A percentile compares a stretch with the other conserved stretches of the same genome.
Evolutionary conservation across 2,113 vertebrate species (phyloP).

Genomic region (Campylorhamphus procurvoides): DNA sequence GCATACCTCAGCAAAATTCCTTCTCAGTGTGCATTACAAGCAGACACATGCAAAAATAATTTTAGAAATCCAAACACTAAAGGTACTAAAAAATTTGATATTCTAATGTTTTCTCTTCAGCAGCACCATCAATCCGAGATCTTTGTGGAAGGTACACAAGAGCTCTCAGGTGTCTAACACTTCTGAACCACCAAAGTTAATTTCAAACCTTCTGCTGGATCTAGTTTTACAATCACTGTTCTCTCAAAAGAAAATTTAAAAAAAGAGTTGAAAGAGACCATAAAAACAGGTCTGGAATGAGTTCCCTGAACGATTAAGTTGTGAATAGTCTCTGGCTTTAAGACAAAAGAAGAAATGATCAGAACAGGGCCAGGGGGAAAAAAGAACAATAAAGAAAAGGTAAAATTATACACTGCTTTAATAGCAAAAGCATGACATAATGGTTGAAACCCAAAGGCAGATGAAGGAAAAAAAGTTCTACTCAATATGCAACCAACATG

Average conservation of each 20-base stretch:
- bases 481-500: not conserved
- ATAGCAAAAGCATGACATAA: not conserved
- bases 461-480: not conserved
- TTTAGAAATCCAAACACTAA: not conserved
- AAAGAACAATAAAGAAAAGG: not conserved
- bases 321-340: not conserved
- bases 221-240: not conserved
- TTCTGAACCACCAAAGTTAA: not conserved
- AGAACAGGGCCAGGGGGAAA: not conserved
- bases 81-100: not conserved
- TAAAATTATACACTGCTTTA: not conserved
- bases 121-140: not conserved
- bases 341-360: not conserved
- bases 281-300: not conserved
- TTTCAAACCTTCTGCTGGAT: not conserved
- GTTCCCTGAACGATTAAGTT: not conserved
- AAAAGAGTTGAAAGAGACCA: not conserved
- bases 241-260: not conserved
- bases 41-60: slow-evolving; percentile 17
- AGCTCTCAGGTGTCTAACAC: not conserved
- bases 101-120: not conserved
- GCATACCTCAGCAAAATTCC: slow-evolving; percentile 37
- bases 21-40: not conserved
- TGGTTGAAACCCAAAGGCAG: not conserved
- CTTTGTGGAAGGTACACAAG: not conserved